Percentiles rank a stretch among this genome's conserved stretches.
These are phyloP conservation scores for Pilophorus perplexus DNA, from an alignment of 2,888 invertebrate species.

Conservation along the genomic window DNA sequence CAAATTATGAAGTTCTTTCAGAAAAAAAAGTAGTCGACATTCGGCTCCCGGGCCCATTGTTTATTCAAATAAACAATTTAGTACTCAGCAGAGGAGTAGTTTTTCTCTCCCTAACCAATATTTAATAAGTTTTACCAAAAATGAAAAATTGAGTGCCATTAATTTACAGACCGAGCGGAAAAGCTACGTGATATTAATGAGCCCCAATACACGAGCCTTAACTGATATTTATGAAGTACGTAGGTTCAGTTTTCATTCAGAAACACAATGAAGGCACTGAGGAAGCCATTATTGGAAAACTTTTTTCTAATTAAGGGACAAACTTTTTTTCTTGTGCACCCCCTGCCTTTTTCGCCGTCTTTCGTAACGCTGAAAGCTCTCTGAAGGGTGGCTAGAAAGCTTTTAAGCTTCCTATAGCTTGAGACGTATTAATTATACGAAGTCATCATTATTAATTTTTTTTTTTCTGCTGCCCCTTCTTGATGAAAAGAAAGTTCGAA, in stretches of 20 bases:
- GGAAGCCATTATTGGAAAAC: conserved; percentile 19
- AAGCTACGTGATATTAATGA: too few relatives aligned
- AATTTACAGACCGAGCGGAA: too few relatives aligned
- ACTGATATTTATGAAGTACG: conserved; percentile 11
- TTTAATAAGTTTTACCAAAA: too few relatives aligned
- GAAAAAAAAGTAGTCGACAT: too few relatives aligned
- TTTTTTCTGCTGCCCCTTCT: not conserved
- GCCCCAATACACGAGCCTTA: too few relatives aligned
- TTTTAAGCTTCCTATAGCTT: conserved; percentile 30
- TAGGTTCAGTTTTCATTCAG: conserved; percentile 4
- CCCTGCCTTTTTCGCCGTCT: too few relatives aligned
- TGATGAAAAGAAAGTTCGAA: conserved; percentile 5
- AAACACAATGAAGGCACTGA: conserved; percentile 15
- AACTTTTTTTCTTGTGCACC: not conserved
- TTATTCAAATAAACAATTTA: too few relatives aligned
- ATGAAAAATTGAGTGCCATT: too few relatives aligned
- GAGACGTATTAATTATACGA: conserved; percentile 27
- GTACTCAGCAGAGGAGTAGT: too few relatives aligned
- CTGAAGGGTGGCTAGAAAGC: conserved; percentile 16
- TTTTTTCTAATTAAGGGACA: conserved; percentile 18
- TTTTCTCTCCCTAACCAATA: too few relatives aligned
- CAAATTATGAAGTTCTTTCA: too few relatives aligned
- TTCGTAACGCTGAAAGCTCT: conserved; percentile 19
- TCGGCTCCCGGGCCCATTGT: too few relatives aligned
- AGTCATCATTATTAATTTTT: conserved; percentile 21